Conservation (phyloP, 2,797 vertebrate species). For the Labroides dimidiatus region DNA sequence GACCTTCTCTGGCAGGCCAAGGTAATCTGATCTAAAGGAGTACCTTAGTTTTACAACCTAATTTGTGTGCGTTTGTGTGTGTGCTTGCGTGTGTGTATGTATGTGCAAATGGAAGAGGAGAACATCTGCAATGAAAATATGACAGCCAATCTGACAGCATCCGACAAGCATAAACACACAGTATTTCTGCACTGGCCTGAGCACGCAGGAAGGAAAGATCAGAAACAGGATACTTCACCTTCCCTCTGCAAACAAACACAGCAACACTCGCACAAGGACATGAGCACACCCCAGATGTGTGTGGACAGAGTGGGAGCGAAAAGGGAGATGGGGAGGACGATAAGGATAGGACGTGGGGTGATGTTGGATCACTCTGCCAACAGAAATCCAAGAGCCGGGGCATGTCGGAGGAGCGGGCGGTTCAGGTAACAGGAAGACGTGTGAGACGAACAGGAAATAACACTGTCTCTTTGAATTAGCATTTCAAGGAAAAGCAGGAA, state of each 20-base stretch:
- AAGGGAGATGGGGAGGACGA: constrained; percentile 35
- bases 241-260: constrained; percentile 33
- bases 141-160: constrained; percentile 52
- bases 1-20: constrained; percentile 47
- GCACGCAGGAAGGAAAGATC: constrained; percentile 38
- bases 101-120: constrained; percentile 11
- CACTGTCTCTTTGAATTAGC: constrained; percentile 77
- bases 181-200: constrained; percentile 43
- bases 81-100: constrained; percentile 13
- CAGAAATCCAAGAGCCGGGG: constrained; percentile 55
- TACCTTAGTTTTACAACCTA: constrained; percentile 14
- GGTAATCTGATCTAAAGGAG: constrained; percentile 46
- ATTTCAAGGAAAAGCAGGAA: constrained; percentile 40
- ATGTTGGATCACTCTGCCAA: constrained; percentile 60
- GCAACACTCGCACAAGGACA: constrained; percentile 11
- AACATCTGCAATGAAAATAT: constrained; percentile 49
- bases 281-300: constrained; percentile 33
- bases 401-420: constrained; percentile 53
- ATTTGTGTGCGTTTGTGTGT: constrained; percentile 2
- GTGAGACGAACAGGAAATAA: constrained; percentile 77
- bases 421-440: constrained; percentile 77
- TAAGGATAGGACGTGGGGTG: constrained; percentile 41
- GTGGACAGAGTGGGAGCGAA: constrained; percentile 16
- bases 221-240: constrained; percentile 58
- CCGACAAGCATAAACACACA: constrained; percentile 40